A percentile compares a stretch with the other conserved stretches of the same genome.
These are phyloP conservation scores for Bibio marci DNA, from an alignment of 2,888 invertebrate genomes.

Conservation along the genomic window DNA sequence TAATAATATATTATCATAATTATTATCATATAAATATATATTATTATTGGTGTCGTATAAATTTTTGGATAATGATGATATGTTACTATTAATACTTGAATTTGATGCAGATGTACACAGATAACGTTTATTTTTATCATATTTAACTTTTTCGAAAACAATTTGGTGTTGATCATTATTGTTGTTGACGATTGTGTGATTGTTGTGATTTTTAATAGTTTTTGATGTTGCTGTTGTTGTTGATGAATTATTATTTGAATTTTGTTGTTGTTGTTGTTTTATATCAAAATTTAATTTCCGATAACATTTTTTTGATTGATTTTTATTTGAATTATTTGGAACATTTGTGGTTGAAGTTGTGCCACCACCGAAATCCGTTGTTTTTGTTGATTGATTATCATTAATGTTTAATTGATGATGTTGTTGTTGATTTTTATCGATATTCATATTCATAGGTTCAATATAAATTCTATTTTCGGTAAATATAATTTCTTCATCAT, in stretches of 20 bases:
- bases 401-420: slow-evolving; percentile 9
- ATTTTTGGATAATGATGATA: slow-evolving; percentile 8
- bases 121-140: slow-evolving; percentile 23
- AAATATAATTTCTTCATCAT: slow-evolving; percentile 8
- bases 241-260: not conserved
- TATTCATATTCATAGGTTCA: slow-evolving; percentile 1
- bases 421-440: not conserved
- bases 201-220: not conserved
- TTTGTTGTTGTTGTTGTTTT: slow-evolving; percentile 1
- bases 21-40: no score
- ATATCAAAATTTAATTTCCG: slow-evolving; percentile 4
- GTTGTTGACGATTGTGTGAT: not conserved
- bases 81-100: slow-evolving; percentile 18
- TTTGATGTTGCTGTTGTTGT: not conserved
- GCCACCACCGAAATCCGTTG: slow-evolving; percentile 38
- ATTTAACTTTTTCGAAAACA: slow-evolving; percentile 24
- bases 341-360: slow-evolving; percentile 14
- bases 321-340: no score
- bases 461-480: slow-evolving; percentile 10
- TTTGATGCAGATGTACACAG: slow-evolving; percentile 25
- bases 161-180: slow-evolving; percentile 10
- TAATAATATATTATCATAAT: not conserved
- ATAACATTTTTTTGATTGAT: slow-evolving; percentile 1
- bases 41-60: slow-evolving; percentile 6
- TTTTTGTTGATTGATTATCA: slow-evolving; percentile 42